These are phyloP conservation scores for Rhodinocichla rosea DNA, from an alignment of 2,113 vertebrate genomes.

Conservation along the genomic window DNA sequence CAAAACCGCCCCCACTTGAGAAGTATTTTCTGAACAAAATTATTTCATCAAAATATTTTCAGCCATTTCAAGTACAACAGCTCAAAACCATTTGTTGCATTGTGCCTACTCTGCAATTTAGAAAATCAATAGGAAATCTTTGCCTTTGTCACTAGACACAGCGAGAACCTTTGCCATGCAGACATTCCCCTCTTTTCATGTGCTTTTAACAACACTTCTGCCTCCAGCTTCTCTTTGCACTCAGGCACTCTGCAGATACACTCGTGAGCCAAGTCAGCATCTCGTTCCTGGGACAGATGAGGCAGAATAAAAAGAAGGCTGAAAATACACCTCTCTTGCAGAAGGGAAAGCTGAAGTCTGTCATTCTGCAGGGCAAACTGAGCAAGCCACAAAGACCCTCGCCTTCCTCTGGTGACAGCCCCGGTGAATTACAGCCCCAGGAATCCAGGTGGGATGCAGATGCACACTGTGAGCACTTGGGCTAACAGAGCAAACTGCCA, in stretches of 20 bases:
- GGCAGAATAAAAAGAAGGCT: not conserved
- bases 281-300: not conserved
- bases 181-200: not conserved
- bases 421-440: not conserved
- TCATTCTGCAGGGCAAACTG: not conserved
- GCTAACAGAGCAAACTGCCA: not conserved
- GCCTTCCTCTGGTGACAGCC: not conserved
- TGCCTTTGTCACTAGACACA: not conserved
- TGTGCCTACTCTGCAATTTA: not conserved
- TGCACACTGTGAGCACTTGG: not conserved
- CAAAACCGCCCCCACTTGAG: not conserved
- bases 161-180: not conserved
- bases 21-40: slow-evolving; percentile 4
- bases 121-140: not conserved
- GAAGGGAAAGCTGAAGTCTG: not conserved
- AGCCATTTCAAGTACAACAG: not conserved
- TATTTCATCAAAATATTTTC: slow-evolving; percentile 21
- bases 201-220: not conserved
- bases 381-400: not conserved
- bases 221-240: not conserved
- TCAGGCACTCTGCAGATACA: not conserved
- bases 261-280: not conserved
- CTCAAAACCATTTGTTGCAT: not conserved
- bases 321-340: not conserved
- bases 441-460: not conserved